These are phyloP conservation scores for Sipha flava DNA, from an alignment of 1,140 invertebrate genomes.

Conservation along the genomic window DNA sequence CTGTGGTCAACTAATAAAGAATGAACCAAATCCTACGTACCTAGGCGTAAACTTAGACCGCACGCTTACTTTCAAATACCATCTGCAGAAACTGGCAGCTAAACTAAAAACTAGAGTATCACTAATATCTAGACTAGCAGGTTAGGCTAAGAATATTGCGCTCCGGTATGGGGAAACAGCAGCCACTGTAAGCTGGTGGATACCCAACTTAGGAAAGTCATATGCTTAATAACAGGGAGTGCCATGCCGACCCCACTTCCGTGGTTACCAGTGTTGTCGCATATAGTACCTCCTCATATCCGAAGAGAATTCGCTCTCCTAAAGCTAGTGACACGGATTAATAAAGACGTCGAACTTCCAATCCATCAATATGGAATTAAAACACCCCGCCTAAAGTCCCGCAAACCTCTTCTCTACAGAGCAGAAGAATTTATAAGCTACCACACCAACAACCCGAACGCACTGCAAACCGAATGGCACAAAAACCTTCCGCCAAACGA, in stretches of 20 bases:
- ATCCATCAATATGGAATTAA: neutral
- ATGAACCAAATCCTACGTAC: neutral
- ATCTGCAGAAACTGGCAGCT: neutral
- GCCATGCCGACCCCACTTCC: neutral
- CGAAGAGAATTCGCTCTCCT: neutral
- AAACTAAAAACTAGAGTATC: neutral
- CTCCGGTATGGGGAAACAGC: neutral
- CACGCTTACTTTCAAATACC: neutral
- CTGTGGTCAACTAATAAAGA: neutral
- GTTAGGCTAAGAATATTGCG: neutral
- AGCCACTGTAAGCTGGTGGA: neutral
- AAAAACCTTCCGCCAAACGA: neutral
- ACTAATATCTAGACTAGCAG: neutral
- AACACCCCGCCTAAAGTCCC: neutral
- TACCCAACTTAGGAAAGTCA: too few species aligned
- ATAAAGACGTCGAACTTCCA: neutral
- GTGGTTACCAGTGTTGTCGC: neutral
- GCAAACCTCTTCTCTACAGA: neutral
- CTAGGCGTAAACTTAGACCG: neutral
- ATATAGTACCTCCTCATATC: neutral
- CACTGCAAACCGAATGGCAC: neutral
- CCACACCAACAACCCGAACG: neutral
- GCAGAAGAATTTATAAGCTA: neutral
- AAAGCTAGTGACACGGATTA: neutral
- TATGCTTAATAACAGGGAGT: neutral